Evolutionary conservation across 2,113 vertebrate genomes (phyloP).

Genomic region (Empidonax traillii): DNA sequence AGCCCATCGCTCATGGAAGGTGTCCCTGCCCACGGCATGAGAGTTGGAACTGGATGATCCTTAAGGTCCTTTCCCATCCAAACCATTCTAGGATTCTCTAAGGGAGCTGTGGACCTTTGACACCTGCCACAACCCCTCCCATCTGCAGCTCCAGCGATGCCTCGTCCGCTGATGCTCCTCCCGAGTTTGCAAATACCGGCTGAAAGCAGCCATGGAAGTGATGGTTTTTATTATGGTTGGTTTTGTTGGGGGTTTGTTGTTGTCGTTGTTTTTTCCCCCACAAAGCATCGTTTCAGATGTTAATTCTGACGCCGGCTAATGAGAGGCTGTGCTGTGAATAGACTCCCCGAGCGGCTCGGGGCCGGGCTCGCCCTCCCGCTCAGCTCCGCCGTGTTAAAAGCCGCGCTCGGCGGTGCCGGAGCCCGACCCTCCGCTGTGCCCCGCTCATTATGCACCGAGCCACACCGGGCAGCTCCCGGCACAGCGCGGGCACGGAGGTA

Average conservation of each 20-base stretch:
- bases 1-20: accelerated
- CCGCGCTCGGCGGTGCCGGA: background rate
- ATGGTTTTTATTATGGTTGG: background rate
- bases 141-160: accelerated
- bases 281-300: background rate
- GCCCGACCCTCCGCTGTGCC: background rate
- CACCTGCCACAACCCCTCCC: background rate
- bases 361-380: background rate
- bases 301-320: slow-evolving; percentile 19
- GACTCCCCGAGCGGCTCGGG: background rate
- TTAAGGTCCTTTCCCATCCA: background rate
- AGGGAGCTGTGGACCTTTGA: background rate
- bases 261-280: background rate
- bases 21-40: background rate
- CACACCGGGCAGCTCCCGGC: slow-evolving; percentile 33
- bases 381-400: background rate
- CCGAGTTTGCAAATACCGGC: slow-evolving; percentile 8
- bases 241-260: too few relatives aligned
- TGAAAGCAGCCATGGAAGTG: background rate
- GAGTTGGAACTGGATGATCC: accelerated
- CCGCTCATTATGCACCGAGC: slow-evolving; percentile 25
- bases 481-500: slow-evolving; percentile 42
- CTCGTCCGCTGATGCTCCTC: accelerated
- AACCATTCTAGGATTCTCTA: background rate
- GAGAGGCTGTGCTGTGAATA: slow-evolving; percentile 15